Evolutionary conservation across 2,797 vertebrate genomes (phyloP), one percentile per base, ranked within the genome.

Genomic region (Sebastes oblongus): DNA sequence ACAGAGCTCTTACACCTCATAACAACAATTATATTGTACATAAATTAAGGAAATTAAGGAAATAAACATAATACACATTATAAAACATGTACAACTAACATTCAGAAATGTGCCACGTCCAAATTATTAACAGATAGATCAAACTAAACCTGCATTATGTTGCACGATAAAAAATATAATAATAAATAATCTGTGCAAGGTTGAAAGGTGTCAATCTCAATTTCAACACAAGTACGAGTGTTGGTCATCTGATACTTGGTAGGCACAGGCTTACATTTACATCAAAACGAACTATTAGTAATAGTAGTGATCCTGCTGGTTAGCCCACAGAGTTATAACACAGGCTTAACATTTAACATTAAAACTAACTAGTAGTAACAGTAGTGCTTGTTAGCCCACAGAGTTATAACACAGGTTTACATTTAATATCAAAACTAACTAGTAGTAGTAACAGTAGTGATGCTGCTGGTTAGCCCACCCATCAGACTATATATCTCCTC

Each of bases 41-140:
- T 77, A 87, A 83, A 82, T 42, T 42, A 42, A 16, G 39, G 75
- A 87, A 84, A 82, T 85, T 78, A 83, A 58, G 65, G 14, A 14
- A 46, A 77, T 30, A 29, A 46, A 84, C n/a, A 69, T 42, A 62
- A 46, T 3, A 55, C 27, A 77, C 18, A 59, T 10, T 42, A 72
- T 70, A 72, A 82, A 77, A 91, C 39, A 71, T 72, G 54, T 12
- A 66, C 64, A 87, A 74, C 62, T 52, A 64, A 86, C 32, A 85
- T 80, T 86, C 75, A 79, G 54, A 70, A 70, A 60, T 80, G 59
- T 75, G 54, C 66, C 75, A 82, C 25, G 67, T 46, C 54, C 24
- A n/a, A 42, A 42, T 75, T 12, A 68, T 36, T 36, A 32, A 68
- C 55, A 66, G 20, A 34, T 6, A 34, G 20, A 56, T 69, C 34